A percentile compares a stretch with the other conserved stretches of the same genome.
phyloP scores from a whole-genome alignment of 2,113 vertebrate species.

The Sapajus apella region DNA sequence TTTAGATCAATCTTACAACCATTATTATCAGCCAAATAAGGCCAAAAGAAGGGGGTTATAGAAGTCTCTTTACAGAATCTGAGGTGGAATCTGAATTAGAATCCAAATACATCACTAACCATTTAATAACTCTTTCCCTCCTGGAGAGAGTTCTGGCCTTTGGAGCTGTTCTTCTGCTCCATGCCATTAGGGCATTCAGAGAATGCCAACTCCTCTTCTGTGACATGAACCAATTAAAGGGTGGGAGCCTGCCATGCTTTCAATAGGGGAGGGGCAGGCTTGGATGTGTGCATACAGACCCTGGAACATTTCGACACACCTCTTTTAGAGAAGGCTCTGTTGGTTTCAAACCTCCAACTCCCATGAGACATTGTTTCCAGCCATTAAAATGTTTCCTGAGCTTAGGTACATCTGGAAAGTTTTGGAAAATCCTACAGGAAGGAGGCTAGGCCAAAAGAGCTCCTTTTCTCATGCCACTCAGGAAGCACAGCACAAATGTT shows the following conservation, averaged over 20 bases:
- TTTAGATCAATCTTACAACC: background rate
- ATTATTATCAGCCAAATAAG: background rate
- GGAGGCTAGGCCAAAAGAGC: constrained; percentile 55
- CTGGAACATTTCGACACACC: constrained; percentile 37
- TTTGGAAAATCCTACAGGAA: constrained; percentile 78
- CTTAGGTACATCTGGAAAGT: constrained; percentile 77
- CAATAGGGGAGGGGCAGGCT: background rate
- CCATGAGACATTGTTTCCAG: constrained; percentile 57
- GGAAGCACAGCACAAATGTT: constrained; percentile 60
- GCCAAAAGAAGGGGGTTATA: background rate
- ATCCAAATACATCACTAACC: background rate
- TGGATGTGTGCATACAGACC: background rate
- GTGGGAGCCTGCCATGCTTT: background rate
- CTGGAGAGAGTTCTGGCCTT: constrained; percentile 19
- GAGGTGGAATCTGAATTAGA: constrained; percentile 29
- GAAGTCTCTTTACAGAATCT: constrained; percentile 24
- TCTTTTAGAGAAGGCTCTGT: constrained; percentile 28
- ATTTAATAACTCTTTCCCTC: background rate
- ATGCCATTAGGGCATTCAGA: background rate
- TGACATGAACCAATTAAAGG: background rate
- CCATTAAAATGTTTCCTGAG: constrained; percentile 74
- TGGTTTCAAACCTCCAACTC: constrained; percentile 47
- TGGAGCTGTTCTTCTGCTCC: background rate
- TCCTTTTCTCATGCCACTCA: constrained; percentile 70
- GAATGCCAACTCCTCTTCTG: background rate